Base-by-base conservation (phyloP, 1,140 invertebrate species). In the Apocrypta bakeri region DNA sequence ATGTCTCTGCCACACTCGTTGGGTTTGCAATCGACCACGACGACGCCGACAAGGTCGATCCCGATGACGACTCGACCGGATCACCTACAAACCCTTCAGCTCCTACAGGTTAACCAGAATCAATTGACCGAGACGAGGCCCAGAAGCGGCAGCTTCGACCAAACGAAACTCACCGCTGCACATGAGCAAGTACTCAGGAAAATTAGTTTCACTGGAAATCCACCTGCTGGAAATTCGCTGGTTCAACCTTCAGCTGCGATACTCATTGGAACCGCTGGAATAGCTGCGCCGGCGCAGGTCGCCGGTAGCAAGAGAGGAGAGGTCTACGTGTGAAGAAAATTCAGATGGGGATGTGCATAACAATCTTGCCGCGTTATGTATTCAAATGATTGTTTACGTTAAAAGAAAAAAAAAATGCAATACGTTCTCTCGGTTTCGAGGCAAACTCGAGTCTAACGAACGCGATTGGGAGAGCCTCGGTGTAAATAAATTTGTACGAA, bases 291-390 rank as follows among this genome's bases (percentile, higher is more conserved):
- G 9, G 68, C 72, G 21, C 48, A 85, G 11, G 74, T 85, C 8
- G n/a, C 86, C 4, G 85, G 83, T 6, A 88, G 88, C 74, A 93
- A 93, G 81, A 84, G 93, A 56, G 91, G 91, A 9, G 93, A 93
- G 84, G 92, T 93, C 64, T 93, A 93, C 82, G 93, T 93, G 56
- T 93, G 88, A 90, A 37, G 56, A 37, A 2, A 4, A 37, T 4
- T 37, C 33, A 37, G 33, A 4, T 4, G 3, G 9, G 3, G 33
- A 2, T 31, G 40, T 64, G 6, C 2, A 17, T 2, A 17, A n/a
- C 48, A 21, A 64, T 29, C 48, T 77, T 31, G 14, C 21, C 48
- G 17, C 64, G 21, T n/a, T 33, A 31, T 63, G 29, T 56, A 12
- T 63, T n/a, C n/a, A n/a, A n/a, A n/a, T n/a, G n/a, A n/a, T n/a